Conservation (phyloP, 2,113 vertebrate genomes). For the Coryphaenoides rupestris region DNA sequence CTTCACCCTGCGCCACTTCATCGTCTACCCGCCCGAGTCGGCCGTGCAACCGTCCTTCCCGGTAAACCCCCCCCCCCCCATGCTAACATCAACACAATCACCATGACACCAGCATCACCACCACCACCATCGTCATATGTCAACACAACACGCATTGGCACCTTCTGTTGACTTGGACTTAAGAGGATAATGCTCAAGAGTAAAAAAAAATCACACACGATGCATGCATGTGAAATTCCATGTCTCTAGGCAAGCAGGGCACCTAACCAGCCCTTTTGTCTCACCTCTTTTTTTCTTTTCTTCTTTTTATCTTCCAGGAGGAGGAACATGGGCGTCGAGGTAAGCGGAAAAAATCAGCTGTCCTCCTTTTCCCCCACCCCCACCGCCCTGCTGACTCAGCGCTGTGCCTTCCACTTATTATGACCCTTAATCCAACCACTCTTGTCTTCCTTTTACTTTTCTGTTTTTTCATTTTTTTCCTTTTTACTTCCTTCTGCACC, state of each 20-base stretch:
- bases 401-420: constrained; percentile 35
- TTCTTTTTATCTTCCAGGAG: constrained; percentile 79
- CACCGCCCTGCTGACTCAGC: constrained; percentile 39
- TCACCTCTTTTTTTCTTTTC: no score
- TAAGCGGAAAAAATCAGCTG: constrained; percentile 52
- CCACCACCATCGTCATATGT: no score
- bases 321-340: constrained; percentile 89
- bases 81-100: not conserved
- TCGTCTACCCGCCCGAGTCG: constrained; percentile 96
- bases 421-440: constrained; percentile 39
- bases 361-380: constrained; percentile 12
- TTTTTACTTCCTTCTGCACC: constrained; percentile 40
- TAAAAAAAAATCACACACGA: constrained; percentile 17
- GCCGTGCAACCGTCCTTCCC: constrained; percentile 82
- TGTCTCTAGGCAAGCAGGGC: constrained; percentile 24
- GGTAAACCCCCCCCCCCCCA: constrained; percentile 59
- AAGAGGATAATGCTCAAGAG: not conserved
- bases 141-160: no score
- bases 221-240: constrained; percentile 4
- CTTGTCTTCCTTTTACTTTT: no score
- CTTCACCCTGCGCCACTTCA: constrained; percentile 97
- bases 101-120: no score
- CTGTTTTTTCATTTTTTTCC: constrained; percentile 15
- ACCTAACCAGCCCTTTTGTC: constrained; percentile 40
- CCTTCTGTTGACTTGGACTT: not conserved